Evolutionary conservation across 2,797 vertebrate genomes (phyloP), one percentile per base, ranked within the genome.

Genomic region (Hemibagrus guttatus): DNA sequence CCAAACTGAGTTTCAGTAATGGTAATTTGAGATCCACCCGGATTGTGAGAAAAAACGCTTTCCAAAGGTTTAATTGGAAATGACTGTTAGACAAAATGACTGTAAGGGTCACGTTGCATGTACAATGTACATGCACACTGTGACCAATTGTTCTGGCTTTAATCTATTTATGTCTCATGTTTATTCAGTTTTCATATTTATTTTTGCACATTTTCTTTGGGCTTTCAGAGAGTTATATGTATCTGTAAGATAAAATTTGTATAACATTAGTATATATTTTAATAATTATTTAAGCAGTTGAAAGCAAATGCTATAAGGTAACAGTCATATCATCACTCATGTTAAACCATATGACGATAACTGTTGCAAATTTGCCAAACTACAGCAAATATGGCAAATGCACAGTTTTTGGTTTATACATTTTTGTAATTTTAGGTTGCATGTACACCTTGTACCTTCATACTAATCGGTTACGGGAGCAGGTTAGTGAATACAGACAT

Each of bases 401-500:
- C 19, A 2, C 28, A 69, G 35, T 39, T 68, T 35, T 35, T 68
- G 31, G 66, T 68, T 68, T 68, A 5, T 68, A 68, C 2, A 39
- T 69, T 35, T 69, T 42, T 9, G 35, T 71, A 1, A 71, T 42
- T 71, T 71, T 3, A 71, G 3, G 35, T 71, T 23, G 19, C 39
- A 71, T 5, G 12, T 72, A 39, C 46, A 72, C 35, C 19, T 72
- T 23, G 21, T 72, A 23, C 12, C 72, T n/a, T 75, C 12, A 16
- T 26, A 59, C 4, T 56, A 31, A 16, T 1, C 59, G n/a, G 31
- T 46, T 16, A 21, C n/a, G 46, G 13, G 64, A 54, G 26, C 56
- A 58, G 56, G n/a, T 78, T 31, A 87, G 85, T 82, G 28, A 63
- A 84, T 56, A 63, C 54, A 61, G 31, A 74, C 58, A 88, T 66